A percentile compares a stretch with the other conserved stretches of the same genome.
Evolutionary conservation across 2,113 vertebrate genomes (phyloP).

Genomic region (Anser brachyrhynchus): DNA sequence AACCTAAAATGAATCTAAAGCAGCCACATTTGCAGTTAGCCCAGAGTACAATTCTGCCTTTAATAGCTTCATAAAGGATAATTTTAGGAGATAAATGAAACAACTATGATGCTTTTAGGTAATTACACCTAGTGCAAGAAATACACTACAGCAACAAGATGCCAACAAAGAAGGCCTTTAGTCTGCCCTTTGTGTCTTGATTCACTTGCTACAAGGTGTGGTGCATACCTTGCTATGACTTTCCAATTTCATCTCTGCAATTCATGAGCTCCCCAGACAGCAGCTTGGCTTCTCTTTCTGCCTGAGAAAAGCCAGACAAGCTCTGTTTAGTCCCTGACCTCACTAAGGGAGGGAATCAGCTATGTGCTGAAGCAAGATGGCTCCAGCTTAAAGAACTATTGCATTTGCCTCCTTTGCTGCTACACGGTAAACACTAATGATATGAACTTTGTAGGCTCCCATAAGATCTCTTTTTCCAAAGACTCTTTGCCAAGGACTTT

Average conservation of each 20-base stretch:
- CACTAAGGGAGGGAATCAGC: background rate
- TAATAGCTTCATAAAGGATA: constrained; percentile 41
- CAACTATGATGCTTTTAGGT: background rate
- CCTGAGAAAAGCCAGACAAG: background rate
- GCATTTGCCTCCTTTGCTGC: background rate
- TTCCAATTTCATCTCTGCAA: background rate
- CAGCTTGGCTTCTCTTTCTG: background rate
- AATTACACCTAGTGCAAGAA: constrained; percentile 26
- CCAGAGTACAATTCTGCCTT: background rate
- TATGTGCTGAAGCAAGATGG: background rate
- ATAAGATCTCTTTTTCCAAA: constrained; percentile 6
- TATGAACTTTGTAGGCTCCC: background rate
- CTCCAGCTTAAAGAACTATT: background rate
- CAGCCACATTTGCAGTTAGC: background rate
- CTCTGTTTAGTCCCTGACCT: background rate
- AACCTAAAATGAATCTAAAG: constrained; percentile 31
- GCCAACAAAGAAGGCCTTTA: background rate
- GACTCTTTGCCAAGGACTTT: background rate
- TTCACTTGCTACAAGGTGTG: background rate
- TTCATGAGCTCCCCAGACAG: background rate
- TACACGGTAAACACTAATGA: background rate
- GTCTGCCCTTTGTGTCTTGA: background rate
- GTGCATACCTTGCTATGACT: background rate
- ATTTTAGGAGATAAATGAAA: constrained; percentile 28
- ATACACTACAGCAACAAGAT: background rate